Evolutionary conservation across 1,140 invertebrate species (phyloP), one percentile per base, ranked within the genome.

Genomic region (Papilio xuthus): DNA sequence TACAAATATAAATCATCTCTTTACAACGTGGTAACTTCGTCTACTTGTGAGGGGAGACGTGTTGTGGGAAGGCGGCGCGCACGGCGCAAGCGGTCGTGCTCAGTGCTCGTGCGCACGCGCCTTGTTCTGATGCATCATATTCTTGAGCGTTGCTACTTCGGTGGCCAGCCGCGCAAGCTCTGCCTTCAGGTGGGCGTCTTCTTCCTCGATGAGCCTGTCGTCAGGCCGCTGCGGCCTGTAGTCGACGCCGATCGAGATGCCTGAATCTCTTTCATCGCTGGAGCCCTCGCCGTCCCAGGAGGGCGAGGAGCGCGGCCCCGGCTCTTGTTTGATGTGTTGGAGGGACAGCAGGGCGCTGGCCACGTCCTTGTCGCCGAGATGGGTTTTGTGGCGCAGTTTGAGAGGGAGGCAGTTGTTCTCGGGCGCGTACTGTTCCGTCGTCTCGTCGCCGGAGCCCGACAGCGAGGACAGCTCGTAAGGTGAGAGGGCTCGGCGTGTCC

Each of bases 301-400:
- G 0, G 97, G 97, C 23, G 96, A 97, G 4, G 96, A 96, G 60
- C 97, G 93, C 4, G 95, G 94, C 15, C 96, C 96, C 0, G 97
- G 96, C 88, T 98, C 97, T 86, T 97, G 97, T 86, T 97, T 97
- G 89, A 97, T 98, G 83, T 97, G 97, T 87, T 97, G 97, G 2
- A 97, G 95, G 3, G 97, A 96, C 0, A 97, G 94, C 6, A 97
- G 94, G 0, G 97, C 96, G 82, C 95, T 97, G 1, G 97, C 97
- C 1, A 97, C 97, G 86, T 98, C 97, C 85, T 98, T 97, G 89
- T 98, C 97, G 0, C 97, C 97, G 67, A 98, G 94, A 84, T 98
- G 96, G n/a, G 96, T 97, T 90, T 99, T 99, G 95, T 99, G 98
- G 82, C 98, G 96, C 75, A 99, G 94, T 91, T 99, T 99, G 83